Percentiles rank a stretch among this genome's conserved stretches.
phyloP scores from a whole-genome alignment of 2,113 vertebrate species.

The Morone chrysops region DNA sequence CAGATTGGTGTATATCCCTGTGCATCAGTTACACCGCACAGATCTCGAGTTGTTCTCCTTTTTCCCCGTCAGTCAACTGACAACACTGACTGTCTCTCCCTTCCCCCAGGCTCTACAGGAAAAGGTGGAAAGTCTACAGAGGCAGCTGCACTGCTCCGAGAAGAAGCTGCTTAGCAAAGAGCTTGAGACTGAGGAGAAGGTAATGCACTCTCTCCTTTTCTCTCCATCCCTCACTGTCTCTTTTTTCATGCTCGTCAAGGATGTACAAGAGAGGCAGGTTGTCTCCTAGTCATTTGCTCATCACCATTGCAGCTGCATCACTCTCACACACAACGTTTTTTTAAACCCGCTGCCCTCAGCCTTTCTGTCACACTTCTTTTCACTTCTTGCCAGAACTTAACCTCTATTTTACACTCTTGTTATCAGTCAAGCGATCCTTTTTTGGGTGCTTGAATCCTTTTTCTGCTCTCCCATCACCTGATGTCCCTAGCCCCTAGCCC shows the following conservation, averaged over 20 bases:
- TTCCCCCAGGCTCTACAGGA: conserved; percentile 87
- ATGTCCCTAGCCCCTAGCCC: conserved; percentile 1
- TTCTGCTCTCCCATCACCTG: conserved; percentile 2
- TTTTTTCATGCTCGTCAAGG: conserved; percentile 15
- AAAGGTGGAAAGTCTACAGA: conserved; percentile 85
- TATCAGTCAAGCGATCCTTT: not conserved
- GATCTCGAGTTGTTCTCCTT: conserved; percentile 21
- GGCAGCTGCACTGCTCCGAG: conserved; percentile 81
- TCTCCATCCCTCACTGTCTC: conserved; percentile 2
- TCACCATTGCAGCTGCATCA: conserved; percentile 34
- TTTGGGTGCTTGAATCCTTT: not conserved
- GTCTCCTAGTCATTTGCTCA: conserved; percentile 39
- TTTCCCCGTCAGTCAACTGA: conserved; percentile 28
- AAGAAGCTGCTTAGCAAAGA: conserved; percentile 89
- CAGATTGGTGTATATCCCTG: conserved; percentile 38
- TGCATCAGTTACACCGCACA: conserved; percentile 19
- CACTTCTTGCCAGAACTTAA: not conserved
- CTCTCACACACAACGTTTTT: conserved; percentile 4
- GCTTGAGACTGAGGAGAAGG: conserved; percentile 91
- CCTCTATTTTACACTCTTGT: not conserved
- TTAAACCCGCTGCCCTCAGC: conserved; percentile 13
- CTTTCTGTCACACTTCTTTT: conserved; percentile 31
- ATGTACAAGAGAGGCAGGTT: not conserved
- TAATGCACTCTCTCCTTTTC: conserved; percentile 62
- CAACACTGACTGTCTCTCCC: conserved; percentile 38